phyloP scores from a whole-genome alignment of 2,888 invertebrate species.

The Zhengitettix transpicula region DNA sequence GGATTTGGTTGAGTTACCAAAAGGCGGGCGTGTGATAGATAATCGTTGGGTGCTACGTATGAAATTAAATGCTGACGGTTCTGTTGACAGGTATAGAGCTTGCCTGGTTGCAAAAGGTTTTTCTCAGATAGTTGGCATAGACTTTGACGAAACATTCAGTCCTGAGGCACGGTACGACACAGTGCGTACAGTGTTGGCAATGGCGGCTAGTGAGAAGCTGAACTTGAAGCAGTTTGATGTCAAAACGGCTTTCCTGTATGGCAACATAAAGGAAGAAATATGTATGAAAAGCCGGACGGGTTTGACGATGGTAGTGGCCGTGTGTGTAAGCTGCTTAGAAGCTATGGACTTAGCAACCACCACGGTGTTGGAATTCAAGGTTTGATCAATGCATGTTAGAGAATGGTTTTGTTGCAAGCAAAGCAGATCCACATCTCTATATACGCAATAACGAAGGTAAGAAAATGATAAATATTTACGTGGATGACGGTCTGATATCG shows the following conservation, averaged over 20 bases:
- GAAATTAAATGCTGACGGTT: no score
- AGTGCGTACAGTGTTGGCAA: constrained; percentile 15
- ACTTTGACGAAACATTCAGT: constrained; percentile 18
- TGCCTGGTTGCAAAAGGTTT: no score
- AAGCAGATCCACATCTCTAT: no score
- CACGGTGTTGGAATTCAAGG: no score
- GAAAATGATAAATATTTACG: background rate
- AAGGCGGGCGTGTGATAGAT: no score
- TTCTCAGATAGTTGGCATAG: constrained; percentile 14
- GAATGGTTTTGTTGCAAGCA: no score
- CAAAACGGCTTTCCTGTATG: no score
- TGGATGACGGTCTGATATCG: background rate
- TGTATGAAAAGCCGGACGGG: background rate
- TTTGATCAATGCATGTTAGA: no score
- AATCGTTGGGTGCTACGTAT: no score
- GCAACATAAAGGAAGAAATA: background rate
- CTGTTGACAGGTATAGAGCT: no score
- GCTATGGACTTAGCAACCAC: background rate
- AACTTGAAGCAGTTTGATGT: constrained; percentile 18
- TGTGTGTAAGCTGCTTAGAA: background rate
- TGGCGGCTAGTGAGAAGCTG: constrained; percentile 17
- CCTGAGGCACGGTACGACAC: constrained; percentile 17
- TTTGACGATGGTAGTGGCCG: background rate
- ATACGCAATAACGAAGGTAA: no score
- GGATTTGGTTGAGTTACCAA: no score